Percentiles rank a stretch among this genome's conserved stretches.
Conservation (phyloP, 2,888 invertebrate species). For the Idaea biselata region DNA sequence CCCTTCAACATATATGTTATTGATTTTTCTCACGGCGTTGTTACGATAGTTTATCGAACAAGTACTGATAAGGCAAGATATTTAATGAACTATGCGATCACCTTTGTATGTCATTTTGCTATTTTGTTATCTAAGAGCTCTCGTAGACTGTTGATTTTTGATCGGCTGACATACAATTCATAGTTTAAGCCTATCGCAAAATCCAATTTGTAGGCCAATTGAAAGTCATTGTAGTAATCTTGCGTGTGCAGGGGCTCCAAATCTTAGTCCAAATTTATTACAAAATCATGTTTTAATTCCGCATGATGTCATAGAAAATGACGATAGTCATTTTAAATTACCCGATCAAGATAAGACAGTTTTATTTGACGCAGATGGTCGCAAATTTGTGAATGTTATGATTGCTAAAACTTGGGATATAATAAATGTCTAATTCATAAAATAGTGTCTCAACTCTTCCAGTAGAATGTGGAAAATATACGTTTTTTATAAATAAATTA, state of each 20-base stretch:
- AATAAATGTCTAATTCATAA: background rate
- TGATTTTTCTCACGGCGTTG: background rate
- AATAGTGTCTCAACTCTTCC: background rate
- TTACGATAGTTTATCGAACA: background rate
- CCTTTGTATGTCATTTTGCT: background rate
- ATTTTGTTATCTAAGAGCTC: background rate
- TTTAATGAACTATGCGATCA: background rate
- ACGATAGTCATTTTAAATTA: background rate
- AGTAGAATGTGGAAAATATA: background rate
- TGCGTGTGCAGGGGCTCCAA: background rate
- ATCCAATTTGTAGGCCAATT: background rate
- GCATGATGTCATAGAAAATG: background rate
- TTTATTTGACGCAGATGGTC: background rate
- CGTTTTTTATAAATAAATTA: conserved; percentile 8
- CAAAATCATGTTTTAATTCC: background rate
- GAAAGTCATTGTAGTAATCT: background rate
- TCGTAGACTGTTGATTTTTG: background rate
- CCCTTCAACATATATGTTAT: background rate
- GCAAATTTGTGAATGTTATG: background rate
- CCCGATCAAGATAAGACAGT: background rate
- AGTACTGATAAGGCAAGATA: conserved; percentile 1
- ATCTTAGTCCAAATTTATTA: background rate
- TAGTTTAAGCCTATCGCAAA: background rate
- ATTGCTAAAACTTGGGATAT: background rate
- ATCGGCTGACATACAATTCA: background rate